Evolutionary conservation across 2,888 invertebrate species (phyloP).

Genomic region (Thumatha senex): DNA sequence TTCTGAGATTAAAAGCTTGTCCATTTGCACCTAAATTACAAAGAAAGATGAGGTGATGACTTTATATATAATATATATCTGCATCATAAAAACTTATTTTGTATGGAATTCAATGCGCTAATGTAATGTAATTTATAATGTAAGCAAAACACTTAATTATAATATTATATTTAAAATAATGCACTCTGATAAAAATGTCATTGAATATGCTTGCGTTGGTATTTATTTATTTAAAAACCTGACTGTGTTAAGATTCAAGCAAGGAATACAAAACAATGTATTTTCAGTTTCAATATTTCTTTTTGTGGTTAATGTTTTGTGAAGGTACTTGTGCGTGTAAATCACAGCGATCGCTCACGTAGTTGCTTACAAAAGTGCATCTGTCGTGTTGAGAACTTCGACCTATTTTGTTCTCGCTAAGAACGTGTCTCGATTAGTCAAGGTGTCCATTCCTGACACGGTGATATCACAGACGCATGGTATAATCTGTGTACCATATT

Average conservation of each 20-base stretch:
- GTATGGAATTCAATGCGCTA: slow-evolving; percentile 1
- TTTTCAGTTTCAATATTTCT: not conserved
- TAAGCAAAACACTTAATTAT: not conserved
- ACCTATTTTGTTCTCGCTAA: slow-evolving; percentile 50
- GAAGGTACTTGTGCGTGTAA: slow-evolving; percentile 20
- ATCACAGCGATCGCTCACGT: slow-evolving; percentile 30
- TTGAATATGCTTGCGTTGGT: not conserved
- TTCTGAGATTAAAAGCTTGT: slow-evolving; percentile 39
- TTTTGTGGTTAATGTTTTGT: slow-evolving; percentile 19
- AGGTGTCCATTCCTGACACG: slow-evolving; percentile 66
- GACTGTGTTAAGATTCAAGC: not conserved
- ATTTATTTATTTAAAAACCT: not conserved
- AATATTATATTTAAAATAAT: not conserved
- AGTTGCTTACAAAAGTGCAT: slow-evolving; percentile 42
- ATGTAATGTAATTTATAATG: too few relatives aligned
- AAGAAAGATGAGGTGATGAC: slow-evolving; percentile 42
- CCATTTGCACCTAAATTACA: slow-evolving; percentile 49
- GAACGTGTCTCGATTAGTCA: slow-evolving; percentile 70
- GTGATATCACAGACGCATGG: slow-evolving; percentile 63
- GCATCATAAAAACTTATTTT: slow-evolving; percentile 21
- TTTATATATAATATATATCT: slow-evolving; percentile 40
- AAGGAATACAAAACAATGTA: too few relatives aligned
- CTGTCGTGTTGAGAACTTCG: slow-evolving; percentile 47
- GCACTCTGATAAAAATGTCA: not conserved
- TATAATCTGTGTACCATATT: slow-evolving; percentile 70